phyloP scores from a whole-genome alignment of 2,113 vertebrate species.

The Eretmochelys imbricata region DNA sequence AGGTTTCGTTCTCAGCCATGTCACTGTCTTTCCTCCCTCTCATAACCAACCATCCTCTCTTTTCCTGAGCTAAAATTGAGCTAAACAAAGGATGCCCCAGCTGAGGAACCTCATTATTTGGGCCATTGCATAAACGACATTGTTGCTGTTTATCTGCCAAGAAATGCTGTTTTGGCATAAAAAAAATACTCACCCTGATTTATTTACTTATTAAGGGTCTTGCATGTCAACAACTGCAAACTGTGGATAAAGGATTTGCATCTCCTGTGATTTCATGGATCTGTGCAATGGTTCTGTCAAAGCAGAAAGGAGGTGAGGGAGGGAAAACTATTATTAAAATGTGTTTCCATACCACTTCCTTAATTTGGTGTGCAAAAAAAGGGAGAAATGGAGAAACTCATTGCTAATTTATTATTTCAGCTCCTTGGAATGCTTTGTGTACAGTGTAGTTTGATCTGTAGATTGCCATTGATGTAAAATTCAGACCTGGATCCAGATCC shows the following conservation, averaged over 20 bases:
- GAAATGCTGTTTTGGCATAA: constrained; percentile 51
- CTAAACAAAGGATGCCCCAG: constrained; percentile 29
- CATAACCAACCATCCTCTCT: background rate
- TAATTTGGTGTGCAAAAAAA: background rate
- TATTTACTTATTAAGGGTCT: constrained; percentile 67
- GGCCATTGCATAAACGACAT: background rate
- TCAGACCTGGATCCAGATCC: constrained; percentile 8
- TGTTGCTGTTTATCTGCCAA: constrained; percentile 64
- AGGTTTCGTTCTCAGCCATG: background rate
- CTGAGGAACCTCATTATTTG: constrained; percentile 58
- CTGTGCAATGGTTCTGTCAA: constrained; percentile 47
- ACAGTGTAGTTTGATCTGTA: constrained; percentile 50
- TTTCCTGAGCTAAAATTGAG: constrained; percentile 2
- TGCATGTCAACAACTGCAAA: constrained; percentile 74
- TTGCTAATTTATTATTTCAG: constrained; percentile 33
- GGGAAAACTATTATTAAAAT: constrained; percentile 39
- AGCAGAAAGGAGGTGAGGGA: constrained; percentile 9
- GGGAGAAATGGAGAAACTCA: constrained; percentile 29
- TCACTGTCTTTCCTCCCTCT: background rate
- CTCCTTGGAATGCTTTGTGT: constrained; percentile 39
- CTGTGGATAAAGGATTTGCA: constrained; percentile 76
- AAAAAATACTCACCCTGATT: constrained; percentile 34
- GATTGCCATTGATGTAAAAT: constrained; percentile 36
- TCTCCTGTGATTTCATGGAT: constrained; percentile 72
- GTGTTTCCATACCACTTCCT: background rate